Base-by-base conservation (phyloP, 2,797 vertebrate species). In the Lophotriccus pileatus region DNA sequence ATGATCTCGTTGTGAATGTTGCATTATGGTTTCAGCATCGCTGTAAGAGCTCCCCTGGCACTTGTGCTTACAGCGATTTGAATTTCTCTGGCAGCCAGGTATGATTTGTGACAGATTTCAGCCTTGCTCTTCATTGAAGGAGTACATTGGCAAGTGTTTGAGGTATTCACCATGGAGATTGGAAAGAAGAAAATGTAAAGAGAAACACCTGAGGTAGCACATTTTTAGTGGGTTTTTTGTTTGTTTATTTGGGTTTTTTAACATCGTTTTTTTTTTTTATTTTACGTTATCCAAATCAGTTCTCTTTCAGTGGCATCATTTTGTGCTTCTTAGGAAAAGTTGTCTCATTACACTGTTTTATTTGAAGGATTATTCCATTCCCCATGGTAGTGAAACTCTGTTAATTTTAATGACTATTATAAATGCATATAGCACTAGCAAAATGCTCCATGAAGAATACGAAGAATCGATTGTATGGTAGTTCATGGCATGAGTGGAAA, bases 31-130 rank as follows among this genome's bases (percentile, higher is more conserved):
- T 95, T 96, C 90, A 95, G 93, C 93, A 96, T 95, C 70, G 43
- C 74, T 93, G 66, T 97, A 97, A 98, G 95, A 76, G 70, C 95
- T 98, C 98, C 98, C 97, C 86, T 55, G 97, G 94, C 95, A 96
- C 96, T 95, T 95, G 93, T 95, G 97, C 96, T 98, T 96, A 97
- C 78, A 97, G 96, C 95, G 96, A 97, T 98, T 97, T 97, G 96
- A 97, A 97, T 96, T 96, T 97, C 96, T 95, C 93, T 95, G 95
- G 95, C 96, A 97, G 95, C 93, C 97, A 96, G 93, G 96, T 97
- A 94, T 97, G 98, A 98, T 98, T 98, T 98, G 98, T 97, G 96
- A 95, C 94, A 95, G 91, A 97, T 96, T 97, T 97, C 96, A 97
- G 94, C 94, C 83, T 95, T 96, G 92, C 78, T 97, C 93, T 94